Base-by-base conservation (phyloP, 2,113 vertebrate genomes). In the Gymnocephalus cernua region DNA sequence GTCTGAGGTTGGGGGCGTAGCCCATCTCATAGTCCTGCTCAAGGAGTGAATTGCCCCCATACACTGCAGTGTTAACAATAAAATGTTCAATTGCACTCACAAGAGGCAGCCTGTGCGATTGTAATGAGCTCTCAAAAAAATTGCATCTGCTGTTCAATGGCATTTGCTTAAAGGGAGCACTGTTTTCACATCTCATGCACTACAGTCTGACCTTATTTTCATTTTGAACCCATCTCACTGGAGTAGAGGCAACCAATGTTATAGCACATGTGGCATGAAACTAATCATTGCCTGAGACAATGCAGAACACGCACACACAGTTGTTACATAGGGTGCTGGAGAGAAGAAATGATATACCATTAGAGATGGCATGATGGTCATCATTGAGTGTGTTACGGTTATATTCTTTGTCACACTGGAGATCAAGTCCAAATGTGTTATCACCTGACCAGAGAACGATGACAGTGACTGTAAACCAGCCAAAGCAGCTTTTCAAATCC, bases 1-100 rank as follows among this genome's bases (percentile, higher is more conserved):
- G 80, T 74, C 9, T 72, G 27, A 51, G 51, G 51, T 41, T 70
- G 85, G 88, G 84, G 88, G 88, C 67, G 85, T 91, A 78, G 82
- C 38, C 65, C 56, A 82, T 68, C 82, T 77, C 51, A 68, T 63
- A 79, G 78, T 74, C 84, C 81, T 88, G 73, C 35, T 74, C 66
- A 29, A 2, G 32, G 74, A 21, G 18, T 68, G 84, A 83, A 57
- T 74, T 82, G 78, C 79, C 76, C 69, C 68, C 74, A 80, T 79
- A 16, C 67, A 86, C 87, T 73, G 88, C 83, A 91, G 78, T 74
- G 81, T 72, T 56, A 58, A 84, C 68, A 74, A 74, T 32, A 29
- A 82, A 62, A 79, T 56, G 25, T 68, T 68, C 51, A 67, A 27
- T 23, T 61, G 62, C 85, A 73, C 59, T 57, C 44, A 64, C 47